Evolutionary conservation across 2,888 invertebrate species (phyloP).

Genomic region (Drosophila hawaiiensis): DNA sequence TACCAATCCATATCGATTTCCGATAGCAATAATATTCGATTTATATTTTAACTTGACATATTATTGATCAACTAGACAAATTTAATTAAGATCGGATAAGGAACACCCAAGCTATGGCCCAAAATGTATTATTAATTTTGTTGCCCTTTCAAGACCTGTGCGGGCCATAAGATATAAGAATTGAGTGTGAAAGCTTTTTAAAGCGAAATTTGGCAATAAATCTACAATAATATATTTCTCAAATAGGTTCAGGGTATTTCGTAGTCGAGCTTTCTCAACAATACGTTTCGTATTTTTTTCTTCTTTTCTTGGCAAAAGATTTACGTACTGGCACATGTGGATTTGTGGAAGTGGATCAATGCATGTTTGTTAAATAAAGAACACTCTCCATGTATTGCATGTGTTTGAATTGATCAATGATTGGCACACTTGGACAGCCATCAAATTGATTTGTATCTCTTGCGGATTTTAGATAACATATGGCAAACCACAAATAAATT

Average conservation of each 20-base stretch:
- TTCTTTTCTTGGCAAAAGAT: not conserved
- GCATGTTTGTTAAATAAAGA: constrained; percentile 15
- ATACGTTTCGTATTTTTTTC: not conserved
- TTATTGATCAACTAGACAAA: not conserved
- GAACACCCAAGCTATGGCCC: not conserved
- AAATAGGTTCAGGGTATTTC: not conserved
- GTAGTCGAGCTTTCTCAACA: not conserved
- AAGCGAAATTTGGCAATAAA: not conserved
- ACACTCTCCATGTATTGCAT: not conserved
- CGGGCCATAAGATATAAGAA: not conserved
- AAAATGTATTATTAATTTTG: not conserved
- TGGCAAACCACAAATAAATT: constrained; percentile 27
- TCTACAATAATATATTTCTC: not conserved
- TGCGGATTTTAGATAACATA: not conserved
- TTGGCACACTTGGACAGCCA: constrained; percentile 5
- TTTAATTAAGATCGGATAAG: not conserved
- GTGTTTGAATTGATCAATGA: constrained; percentile 4
- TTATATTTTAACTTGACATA: not conserved
- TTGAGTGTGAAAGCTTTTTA: not conserved
- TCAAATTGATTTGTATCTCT: constrained; percentile 17
- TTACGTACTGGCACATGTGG: not conserved
- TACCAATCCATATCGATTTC: too few relatives aligned
- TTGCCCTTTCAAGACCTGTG: not conserved
- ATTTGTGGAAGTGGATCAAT: not conserved
- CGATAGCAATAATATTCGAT: too few relatives aligned